Percentiles rank a stretch among this genome's conserved stretches.
phyloP scores from a whole-genome alignment of 2,888 invertebrate species.

The Blera fallax region DNA sequence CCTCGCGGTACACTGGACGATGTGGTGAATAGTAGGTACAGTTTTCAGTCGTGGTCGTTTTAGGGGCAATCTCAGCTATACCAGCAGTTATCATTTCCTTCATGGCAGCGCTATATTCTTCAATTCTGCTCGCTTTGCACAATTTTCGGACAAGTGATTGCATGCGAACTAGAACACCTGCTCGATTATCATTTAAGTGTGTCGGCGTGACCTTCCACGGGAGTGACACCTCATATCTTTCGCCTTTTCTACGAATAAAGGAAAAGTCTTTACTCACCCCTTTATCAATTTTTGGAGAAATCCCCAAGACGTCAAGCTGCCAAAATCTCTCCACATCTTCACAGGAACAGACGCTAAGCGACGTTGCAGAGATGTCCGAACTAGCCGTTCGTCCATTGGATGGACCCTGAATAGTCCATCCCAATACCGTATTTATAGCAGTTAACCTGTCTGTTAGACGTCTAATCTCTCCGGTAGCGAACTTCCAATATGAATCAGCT shows the following conservation, averaged over 20 bases:
- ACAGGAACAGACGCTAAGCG: background rate
- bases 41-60: background rate
- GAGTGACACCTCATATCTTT: no score
- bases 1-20: background rate
- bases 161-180: background rate
- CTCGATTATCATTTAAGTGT: background rate
- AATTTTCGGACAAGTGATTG: background rate
- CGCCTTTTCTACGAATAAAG: background rate
- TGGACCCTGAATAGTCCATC: background rate
- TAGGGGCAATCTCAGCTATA: background rate
- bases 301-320: background rate
- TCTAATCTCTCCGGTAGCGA: background rate
- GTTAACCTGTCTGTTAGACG: background rate
- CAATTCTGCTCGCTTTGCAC: background rate
- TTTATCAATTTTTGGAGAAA: background rate
- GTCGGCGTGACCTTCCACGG: no score
- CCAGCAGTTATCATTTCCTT: background rate
- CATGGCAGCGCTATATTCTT: background rate
- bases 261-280: background rate
- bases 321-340: background rate
- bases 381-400: background rate
- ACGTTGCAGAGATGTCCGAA: background rate
- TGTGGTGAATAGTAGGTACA: background rate
- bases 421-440: background rate
- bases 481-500: background rate